These are phyloP conservation scores for Hafferia zeledoni DNA, from an alignment of 2,797 vertebrate species.

Conservation along the genomic window DNA sequence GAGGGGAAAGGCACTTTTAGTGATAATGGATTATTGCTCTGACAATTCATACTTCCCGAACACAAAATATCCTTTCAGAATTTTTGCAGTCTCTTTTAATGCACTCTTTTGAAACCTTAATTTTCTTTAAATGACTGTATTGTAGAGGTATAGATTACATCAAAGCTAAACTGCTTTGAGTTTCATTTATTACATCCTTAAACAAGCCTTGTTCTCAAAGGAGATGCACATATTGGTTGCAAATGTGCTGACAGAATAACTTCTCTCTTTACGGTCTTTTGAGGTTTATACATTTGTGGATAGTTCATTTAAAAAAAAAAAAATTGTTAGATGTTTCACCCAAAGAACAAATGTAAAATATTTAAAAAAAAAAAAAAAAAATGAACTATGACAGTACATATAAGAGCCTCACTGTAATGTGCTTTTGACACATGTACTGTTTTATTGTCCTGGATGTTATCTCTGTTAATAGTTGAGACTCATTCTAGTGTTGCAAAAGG, in stretches of 20 bases:
- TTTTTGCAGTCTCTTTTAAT: background rate
- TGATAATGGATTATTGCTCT: background rate
- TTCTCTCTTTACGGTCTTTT: background rate
- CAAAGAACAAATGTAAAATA: background rate
- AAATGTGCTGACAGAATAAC: background rate
- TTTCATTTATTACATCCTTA: background rate
- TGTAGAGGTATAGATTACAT: background rate
- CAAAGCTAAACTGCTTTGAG: background rate
- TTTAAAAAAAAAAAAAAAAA: background rate
- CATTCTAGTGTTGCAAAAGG: background rate
- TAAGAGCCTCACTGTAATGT: background rate
- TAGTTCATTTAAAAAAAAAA: background rate
- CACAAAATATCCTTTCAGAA: background rate
- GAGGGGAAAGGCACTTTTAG: background rate
- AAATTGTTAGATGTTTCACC: background rate
- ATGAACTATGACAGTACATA: background rate
- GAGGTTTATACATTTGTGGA: background rate
- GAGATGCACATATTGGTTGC: background rate
- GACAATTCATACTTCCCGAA: background rate
- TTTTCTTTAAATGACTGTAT: background rate
- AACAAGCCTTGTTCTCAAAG: background rate
- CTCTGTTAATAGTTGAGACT: background rate
- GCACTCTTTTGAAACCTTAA: background rate
- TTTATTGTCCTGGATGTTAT: background rate
- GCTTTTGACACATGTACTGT: background rate